These are phyloP conservation scores for Schizopygopsis pylzovi DNA, from an alignment of 2,797 vertebrate genomes.

Conservation along the genomic window DNA sequence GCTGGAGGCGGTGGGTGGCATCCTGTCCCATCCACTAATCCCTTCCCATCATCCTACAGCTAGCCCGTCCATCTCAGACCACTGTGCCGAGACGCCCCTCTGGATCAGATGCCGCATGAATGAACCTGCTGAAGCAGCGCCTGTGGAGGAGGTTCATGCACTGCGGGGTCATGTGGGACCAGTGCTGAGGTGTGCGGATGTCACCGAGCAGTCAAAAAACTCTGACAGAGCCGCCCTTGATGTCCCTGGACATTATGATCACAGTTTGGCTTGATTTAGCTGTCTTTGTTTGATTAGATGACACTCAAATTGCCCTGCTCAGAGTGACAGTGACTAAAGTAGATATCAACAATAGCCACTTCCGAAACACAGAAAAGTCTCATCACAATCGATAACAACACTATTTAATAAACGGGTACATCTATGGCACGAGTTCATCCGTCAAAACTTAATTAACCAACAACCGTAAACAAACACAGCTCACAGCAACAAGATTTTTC, in stretches of 20 bases:
- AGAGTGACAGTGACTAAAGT: constrained; percentile 1
- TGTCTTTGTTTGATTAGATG: not conserved
- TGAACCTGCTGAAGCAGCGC: constrained; percentile 6
- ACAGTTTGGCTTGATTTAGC: not conserved
- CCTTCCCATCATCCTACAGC: constrained; percentile 24
- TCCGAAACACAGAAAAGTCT: not conserved
- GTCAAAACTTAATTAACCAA: not conserved
- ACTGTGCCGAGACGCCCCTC: not conserved
- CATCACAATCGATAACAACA: not conserved
- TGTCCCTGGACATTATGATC: constrained; percentile 6
- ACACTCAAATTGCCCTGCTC: not conserved
- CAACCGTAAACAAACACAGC: not conserved
- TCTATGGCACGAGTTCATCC: not conserved
- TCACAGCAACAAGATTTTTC: not conserved
- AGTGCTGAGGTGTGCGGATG: constrained; percentile 28
- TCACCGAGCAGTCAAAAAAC: constrained; percentile 6
- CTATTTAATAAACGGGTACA: not conserved
- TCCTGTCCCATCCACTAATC: constrained; percentile 21
- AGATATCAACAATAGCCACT: not conserved
- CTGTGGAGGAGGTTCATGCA: not conserved
- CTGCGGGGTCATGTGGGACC: not conserved
- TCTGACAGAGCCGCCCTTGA: constrained; percentile 17
- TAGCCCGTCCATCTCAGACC: not conserved
- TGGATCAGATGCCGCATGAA: constrained; percentile 29
- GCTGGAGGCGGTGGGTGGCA: constrained; percentile 22